Percentiles rank a stretch among this genome's conserved stretches.
These are phyloP conservation scores for Pectinophora gossypiella DNA, from an alignment of 1,140 invertebrate species.

Conservation along the genomic window DNA sequence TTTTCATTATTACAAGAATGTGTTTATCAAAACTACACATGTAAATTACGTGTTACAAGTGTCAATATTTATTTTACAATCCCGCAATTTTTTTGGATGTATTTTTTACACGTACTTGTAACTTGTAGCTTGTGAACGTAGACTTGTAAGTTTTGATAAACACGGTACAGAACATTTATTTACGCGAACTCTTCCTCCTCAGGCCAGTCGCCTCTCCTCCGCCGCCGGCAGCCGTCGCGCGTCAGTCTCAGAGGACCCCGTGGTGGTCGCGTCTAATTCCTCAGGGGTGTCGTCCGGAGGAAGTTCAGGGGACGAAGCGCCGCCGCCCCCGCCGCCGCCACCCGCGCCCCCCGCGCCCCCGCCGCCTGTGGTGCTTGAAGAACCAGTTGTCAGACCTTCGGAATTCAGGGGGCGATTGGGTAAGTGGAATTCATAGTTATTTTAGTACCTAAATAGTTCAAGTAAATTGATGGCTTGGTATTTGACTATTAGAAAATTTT, in stretches of 20 bases:
- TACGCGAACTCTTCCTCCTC: background rate
- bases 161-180: too few species aligned
- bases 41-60: too few species aligned
- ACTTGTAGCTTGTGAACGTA: too few species aligned
- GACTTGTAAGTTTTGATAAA: too few species aligned
- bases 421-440: slow-evolving; percentile 27
- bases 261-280: slow-evolving; percentile 38
- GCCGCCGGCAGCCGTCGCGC: slow-evolving; percentile 55
- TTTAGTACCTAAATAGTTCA: too few species aligned
- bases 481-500: too few species aligned
- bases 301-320: slow-evolving; percentile 60
- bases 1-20: too few species aligned
- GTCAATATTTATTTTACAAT: too few species aligned
- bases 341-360: slow-evolving; percentile 67
- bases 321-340: slow-evolving; percentile 80
- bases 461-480: too few species aligned
- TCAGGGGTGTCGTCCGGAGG: slow-evolving; percentile 55
- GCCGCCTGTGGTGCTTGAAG: slow-evolving; percentile 74
- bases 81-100: too few species aligned
- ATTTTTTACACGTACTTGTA: too few species aligned
- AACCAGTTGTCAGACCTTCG: slow-evolving; percentile 77
- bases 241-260: slow-evolving; percentile 45
- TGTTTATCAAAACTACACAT: too few species aligned
- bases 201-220: slow-evolving; percentile 60
- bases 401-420: slow-evolving; percentile 66